A percentile compares a stretch with the other conserved stretches of the same genome.
phyloP scores from a whole-genome alignment of 2,888 invertebrate genomes.

The Auanema sp. region DNA sequence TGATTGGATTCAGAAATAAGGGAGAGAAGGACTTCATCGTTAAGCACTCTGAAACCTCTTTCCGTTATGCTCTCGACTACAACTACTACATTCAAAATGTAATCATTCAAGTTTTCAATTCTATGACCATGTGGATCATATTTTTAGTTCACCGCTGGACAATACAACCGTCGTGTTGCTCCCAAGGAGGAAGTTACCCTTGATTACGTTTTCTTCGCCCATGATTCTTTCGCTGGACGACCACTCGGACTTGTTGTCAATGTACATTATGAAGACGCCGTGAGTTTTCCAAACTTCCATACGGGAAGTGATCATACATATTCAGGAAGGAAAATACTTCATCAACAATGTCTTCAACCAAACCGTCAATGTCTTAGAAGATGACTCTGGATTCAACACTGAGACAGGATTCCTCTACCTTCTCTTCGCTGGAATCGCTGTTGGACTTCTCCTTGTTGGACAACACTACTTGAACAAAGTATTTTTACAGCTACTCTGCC shows the following conservation, averaged over 20 bases:
- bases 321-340: slow-evolving; percentile 72
- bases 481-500: slow-evolving; percentile 14
- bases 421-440: slow-evolving; percentile 85
- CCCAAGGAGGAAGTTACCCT: slow-evolving; percentile 90
- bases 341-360: slow-evolving; percentile 95
- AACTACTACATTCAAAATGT: slow-evolving; percentile 94
- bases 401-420: slow-evolving; percentile 98
- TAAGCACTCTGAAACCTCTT: slow-evolving; percentile 92
- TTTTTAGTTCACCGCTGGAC: slow-evolving; percentile 80
- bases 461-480: slow-evolving; percentile 64
- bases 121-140: background rate
- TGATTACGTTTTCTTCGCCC: slow-evolving; percentile 89
- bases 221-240: slow-evolving; percentile 92
- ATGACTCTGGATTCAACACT: slow-evolving; percentile 94
- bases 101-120: slow-evolving; percentile 21
- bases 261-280: slow-evolving; percentile 60
- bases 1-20: slow-evolving; percentile 93
- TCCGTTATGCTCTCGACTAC: slow-evolving; percentile 98
- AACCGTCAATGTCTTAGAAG: slow-evolving; percentile 90
- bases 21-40: slow-evolving; percentile 87
- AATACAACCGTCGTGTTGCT: slow-evolving; percentile 83
- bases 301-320: background rate
- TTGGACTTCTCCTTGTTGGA: slow-evolving; percentile 77
- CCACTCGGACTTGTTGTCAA: slow-evolving; percentile 89
- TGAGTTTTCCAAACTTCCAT: slow-evolving; percentile 18